These are phyloP conservation scores for Leptobrachium leishanense DNA, from an alignment of 2,113 vertebrate genomes.

Conservation along the genomic window DNA sequence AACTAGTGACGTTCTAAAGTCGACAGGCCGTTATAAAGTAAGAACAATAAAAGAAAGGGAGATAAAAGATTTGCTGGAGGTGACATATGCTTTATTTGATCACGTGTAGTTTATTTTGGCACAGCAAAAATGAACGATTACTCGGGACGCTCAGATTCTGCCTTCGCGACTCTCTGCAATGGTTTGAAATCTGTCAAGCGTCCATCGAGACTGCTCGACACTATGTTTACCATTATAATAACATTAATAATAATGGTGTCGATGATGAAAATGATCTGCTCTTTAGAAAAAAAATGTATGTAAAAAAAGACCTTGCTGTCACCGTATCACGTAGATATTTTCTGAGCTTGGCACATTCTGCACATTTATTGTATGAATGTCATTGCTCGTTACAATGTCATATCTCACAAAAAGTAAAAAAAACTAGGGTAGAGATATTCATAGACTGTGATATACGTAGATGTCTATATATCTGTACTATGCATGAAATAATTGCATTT, in stretches of 20 bases:
- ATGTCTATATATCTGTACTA: too few relatives aligned
- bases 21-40: too few relatives aligned
- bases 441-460: too few relatives aligned
- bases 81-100: slow-evolving; percentile 24
- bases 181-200: background rate
- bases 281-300: background rate
- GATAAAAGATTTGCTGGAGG: too few relatives aligned
- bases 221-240: background rate
- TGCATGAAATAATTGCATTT: too few relatives aligned
- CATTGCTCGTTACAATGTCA: background rate
- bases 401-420: background rate
- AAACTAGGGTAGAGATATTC: too few relatives aligned
- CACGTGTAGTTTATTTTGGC: slow-evolving; percentile 4
- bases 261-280: background rate
- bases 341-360: background rate
- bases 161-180: slow-evolving; percentile 17
- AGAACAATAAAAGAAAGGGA: too few relatives aligned
- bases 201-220: background rate
- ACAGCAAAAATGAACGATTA: background rate
- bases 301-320: background rate
- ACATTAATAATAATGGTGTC: too few relatives aligned
- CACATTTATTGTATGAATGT: background rate
- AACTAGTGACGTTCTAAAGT: too few relatives aligned
- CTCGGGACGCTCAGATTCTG: slow-evolving; percentile 17
- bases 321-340: background rate